Evolutionary conservation across 1,140 invertebrate species (phyloP), one percentile per base, ranked within the genome.

Genomic region (Eumeta japonica): DNA sequence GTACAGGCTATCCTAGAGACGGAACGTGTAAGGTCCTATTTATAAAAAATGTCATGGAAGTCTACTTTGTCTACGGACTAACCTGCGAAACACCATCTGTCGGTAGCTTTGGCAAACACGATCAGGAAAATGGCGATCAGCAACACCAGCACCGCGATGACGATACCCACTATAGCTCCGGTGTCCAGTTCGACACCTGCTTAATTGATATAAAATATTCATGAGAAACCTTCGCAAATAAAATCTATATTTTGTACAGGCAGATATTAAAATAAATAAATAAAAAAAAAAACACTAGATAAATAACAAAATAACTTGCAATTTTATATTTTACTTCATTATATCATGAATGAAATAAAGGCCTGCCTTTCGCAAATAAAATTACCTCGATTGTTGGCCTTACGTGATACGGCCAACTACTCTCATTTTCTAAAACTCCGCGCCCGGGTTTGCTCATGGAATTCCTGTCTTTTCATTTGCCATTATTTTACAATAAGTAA

Each of bases 1-100:
- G n/a, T n/a, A n/a, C n/a, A n/a, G n/a, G n/a, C n/a, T n/a, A n/a
- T n/a, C n/a, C n/a, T n/a, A n/a, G n/a, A n/a, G n/a, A n/a, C n/a
- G n/a, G n/a, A n/a, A n/a, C n/a, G n/a, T n/a, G n/a, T n/a, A n/a
- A n/a, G n/a, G n/a, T 24, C 37, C 12, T 37, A 29, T 12, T 14
- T 28, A 30, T 41, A 16, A 41, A 34, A 28, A 38, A 49, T n/a
- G n/a, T n/a, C n/a, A n/a, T n/a, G n/a, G n/a, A 48, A 62, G 24
- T 9, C 7, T n/a, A n/a, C n/a, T n/a, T n/a, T n/a, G n/a, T n/a
- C n/a, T n/a, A n/a, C 18, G 19, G 38, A 85, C 83, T 86, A 75
- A 89, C 87, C 87, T 70, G 84, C 85, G 62, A 89, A 90, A 66
- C 87, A 90, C 87, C 87, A 89, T 62, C 86, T 79, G 50, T 85